A percentile compares a stretch with the other conserved stretches of the same genome.
These are phyloP conservation scores for Acipenser transmontanus DNA, from an alignment of 2,797 vertebrate genomes.

Conservation along the genomic window DNA sequence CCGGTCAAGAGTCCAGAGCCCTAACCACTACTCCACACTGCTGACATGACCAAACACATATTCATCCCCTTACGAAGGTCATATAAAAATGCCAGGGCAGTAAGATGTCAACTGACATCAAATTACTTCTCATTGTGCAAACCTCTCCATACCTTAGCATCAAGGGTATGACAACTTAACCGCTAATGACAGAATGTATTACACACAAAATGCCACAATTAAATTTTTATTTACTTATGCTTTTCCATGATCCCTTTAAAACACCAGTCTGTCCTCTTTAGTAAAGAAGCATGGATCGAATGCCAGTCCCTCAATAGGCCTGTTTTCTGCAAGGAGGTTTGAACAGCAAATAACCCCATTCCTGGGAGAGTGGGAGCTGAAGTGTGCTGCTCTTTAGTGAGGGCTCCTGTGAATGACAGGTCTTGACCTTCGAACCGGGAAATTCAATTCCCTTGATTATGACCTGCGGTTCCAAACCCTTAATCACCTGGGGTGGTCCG, in stretches of 20 bases:
- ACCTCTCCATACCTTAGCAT: too few relatives aligned
- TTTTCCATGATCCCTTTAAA: neutral
- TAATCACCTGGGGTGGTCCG: slow-evolving; percentile 25
- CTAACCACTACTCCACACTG: too few relatives aligned
- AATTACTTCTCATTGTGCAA: too few relatives aligned
- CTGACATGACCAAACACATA: too few relatives aligned
- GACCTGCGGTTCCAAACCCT: slow-evolving; percentile 35
- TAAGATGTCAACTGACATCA: too few relatives aligned
- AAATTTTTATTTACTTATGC: neutral
- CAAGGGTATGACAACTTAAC: too few relatives aligned
- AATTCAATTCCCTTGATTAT: slow-evolving; percentile 58
- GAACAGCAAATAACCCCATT: slow-evolving; percentile 1
- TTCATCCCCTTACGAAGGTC: too few relatives aligned
- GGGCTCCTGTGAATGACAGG: slow-evolving; percentile 50
- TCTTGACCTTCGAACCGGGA: slow-evolving; percentile 52
- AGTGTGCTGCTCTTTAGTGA: slow-evolving; percentile 3
- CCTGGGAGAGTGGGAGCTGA: slow-evolving; percentile 3
- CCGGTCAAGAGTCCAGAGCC: too few relatives aligned
- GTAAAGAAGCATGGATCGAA: slow-evolving; percentile 36
- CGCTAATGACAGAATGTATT: too few relatives aligned
- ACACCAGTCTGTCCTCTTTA: slow-evolving; percentile 26
- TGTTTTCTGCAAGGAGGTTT: slow-evolving; percentile 3
- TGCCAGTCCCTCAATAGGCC: neutral
- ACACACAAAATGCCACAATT: neutral
- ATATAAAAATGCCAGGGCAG: too few relatives aligned